These are phyloP conservation scores for Drosophila ezoana DNA, from an alignment of 2,888 invertebrate genomes.

Conservation along the genomic window DNA sequence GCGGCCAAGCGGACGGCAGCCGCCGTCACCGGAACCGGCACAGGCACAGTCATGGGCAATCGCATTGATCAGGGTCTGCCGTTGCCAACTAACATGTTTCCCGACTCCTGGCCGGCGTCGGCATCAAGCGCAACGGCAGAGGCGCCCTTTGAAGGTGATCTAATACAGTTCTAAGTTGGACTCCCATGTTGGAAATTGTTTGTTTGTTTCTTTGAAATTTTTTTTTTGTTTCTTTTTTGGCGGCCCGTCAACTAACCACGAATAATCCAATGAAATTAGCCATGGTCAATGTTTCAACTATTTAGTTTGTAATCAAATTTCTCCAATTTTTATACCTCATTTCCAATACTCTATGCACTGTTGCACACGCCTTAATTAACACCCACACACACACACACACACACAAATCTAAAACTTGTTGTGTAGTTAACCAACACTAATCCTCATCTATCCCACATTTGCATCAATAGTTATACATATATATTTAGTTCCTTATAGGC, in stretches of 20 bases:
- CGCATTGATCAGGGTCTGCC: slow-evolving; percentile 86
- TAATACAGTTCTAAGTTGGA: slow-evolving; percentile 83
- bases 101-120: slow-evolving; percentile 1
- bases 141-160: slow-evolving; percentile 87
- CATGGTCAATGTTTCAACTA: slow-evolving; percentile 23
- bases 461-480: background rate
- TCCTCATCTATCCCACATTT: background rate
- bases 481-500: slow-evolving; percentile 1
- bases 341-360: slow-evolving; percentile 7
- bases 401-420: background rate
- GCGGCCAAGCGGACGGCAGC: background rate
- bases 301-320: slow-evolving; percentile 31
- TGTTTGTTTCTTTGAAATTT: slow-evolving; percentile 6
- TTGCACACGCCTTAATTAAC: slow-evolving; percentile 29
- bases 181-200: slow-evolving; percentile 28
- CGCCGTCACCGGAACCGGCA: background rate
- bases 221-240: slow-evolving; percentile 16
- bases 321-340: slow-evolving; percentile 5
- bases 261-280: slow-evolving; percentile 14
- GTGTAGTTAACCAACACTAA: slow-evolving; percentile 2
- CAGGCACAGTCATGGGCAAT: slow-evolving; percentile 73
- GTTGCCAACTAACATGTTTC: slow-evolving; percentile 85
- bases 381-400: slow-evolving; percentile 3
- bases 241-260: slow-evolving; percentile 14
- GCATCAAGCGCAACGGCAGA: slow-evolving; percentile 9